phyloP scores from a whole-genome alignment of 2,113 vertebrate genomes.

The Todiramphus chloris region DNA sequence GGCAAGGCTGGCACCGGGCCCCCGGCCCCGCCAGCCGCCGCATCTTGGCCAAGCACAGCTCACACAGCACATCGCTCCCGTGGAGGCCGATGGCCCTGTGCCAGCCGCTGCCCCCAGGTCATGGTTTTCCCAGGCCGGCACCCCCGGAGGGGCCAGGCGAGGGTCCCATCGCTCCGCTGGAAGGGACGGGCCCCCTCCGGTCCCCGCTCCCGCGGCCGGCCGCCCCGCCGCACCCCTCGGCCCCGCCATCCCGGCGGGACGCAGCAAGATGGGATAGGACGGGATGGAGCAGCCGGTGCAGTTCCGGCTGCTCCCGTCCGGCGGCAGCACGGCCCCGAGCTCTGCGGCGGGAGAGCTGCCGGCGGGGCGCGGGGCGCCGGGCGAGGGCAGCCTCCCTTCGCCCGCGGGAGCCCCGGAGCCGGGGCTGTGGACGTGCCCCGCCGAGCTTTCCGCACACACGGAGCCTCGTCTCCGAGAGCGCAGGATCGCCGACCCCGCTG shows the following conservation, averaged over 20 bases:
- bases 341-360: neutral
- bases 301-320: slow-evolving; percentile 34
- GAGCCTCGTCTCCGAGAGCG: neutral
- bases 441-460: neutral
- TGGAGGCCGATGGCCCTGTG: neutral
- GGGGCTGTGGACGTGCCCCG: neutral
- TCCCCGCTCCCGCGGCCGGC: neutral
- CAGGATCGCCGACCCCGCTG: neutral
- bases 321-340: slow-evolving; percentile 49
- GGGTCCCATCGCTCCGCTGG: neutral
- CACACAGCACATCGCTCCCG: neutral
- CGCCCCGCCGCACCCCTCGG: neutral
- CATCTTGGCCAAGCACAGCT: slow-evolving; percentile 1
- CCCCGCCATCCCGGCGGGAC: neutral
- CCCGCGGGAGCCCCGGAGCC: neutral
- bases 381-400: slow-evolving; percentile 19
- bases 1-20: neutral
- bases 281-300: neutral
- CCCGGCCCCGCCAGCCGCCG: neutral
- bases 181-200: neutral
- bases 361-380: slow-evolving; percentile 15
- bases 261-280: neutral
- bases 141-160: neutral
- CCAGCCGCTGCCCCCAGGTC: slow-evolving; percentile 32
- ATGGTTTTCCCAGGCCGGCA: slow-evolving; percentile 44